These are phyloP conservation scores for Abscondita cerata DNA, from an alignment of 2,888 invertebrate species.

Conservation along the genomic window DNA sequence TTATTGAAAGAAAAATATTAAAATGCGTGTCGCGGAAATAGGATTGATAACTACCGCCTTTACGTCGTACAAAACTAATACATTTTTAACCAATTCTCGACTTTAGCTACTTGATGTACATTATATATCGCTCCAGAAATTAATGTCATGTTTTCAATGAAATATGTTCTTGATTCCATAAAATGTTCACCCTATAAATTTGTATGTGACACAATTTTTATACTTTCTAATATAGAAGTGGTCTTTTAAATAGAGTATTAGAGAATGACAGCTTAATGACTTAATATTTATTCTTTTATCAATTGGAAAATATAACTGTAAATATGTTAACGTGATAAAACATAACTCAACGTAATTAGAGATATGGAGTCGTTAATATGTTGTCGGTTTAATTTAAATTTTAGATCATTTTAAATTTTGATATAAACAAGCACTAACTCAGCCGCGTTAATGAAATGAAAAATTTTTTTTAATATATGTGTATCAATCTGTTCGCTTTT, in stretches of 20 bases:
- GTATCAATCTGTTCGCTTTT: no score
- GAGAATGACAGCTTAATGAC: constrained; percentile 18
- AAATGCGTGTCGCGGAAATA: constrained; percentile 12
- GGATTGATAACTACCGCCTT: neutral
- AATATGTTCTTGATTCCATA: constrained; percentile 14
- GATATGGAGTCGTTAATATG: no score
- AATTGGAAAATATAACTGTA: constrained; percentile 1
- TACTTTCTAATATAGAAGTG: constrained; percentile 17
- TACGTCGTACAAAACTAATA: neutral
- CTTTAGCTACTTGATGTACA: neutral
- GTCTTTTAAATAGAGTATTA: constrained; percentile 10
- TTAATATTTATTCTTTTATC: constrained; percentile 3
- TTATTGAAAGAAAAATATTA: constrained; percentile 30
- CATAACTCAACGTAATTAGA: no score
- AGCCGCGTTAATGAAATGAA: no score
- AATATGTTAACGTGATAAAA: no score
- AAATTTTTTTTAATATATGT: no score
- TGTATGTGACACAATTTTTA: constrained; percentile 8
- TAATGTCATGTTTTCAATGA: constrained; percentile 15
- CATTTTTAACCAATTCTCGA: no score
- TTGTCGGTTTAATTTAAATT: no score
- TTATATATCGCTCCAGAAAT: constrained; percentile 8
- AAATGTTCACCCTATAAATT: constrained; percentile 16
- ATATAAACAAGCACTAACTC: no score
- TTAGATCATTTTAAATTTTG: no score